Percentiles rank a stretch among this genome's conserved stretches.
These are phyloP conservation scores for Entosphenus tridentatus DNA, from an alignment of 2,113 vertebrate species.

Conservation along the genomic window DNA sequence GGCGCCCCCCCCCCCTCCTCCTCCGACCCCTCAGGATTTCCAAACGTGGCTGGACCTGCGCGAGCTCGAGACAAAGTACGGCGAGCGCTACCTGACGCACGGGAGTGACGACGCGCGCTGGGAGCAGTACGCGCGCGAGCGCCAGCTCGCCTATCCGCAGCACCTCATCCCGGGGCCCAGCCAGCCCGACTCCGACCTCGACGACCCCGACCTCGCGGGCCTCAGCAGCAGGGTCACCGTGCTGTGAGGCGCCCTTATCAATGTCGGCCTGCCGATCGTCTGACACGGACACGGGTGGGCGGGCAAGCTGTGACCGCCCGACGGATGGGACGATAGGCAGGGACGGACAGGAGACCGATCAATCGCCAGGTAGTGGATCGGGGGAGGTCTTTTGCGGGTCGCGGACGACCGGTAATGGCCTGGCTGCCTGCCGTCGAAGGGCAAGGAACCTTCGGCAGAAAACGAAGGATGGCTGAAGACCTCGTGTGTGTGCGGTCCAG, in stretches of 20 bases:
- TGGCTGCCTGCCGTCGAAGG: too few relatives aligned
- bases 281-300: too few relatives aligned
- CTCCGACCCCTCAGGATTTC: conserved; percentile 32
- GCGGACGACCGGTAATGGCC: too few relatives aligned
- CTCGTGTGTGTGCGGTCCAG: too few relatives aligned
- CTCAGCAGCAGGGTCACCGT: conserved; percentile 58
- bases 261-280: too few relatives aligned
- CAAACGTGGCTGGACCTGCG: conserved; percentile 62
- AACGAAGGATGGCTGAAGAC: too few relatives aligned
- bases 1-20: not conserved
- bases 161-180: conserved; percentile 25
- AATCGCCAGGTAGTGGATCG: too few relatives aligned
- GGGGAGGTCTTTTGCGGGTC: too few relatives aligned
- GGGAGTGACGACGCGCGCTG: conserved; percentile 69
- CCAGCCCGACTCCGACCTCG: conserved; percentile 15
- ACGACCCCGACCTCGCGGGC: conserved; percentile 43
- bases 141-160: conserved; percentile 28
- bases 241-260: conserved; percentile 25
- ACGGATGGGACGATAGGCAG: too few relatives aligned
- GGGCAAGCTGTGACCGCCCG: too few relatives aligned
- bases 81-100: conserved; percentile 58
- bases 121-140: conserved; percentile 37
- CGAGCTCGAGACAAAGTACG: conserved; percentile 51
- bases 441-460: too few relatives aligned
- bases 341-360: too few relatives aligned